Evolutionary conservation across 2,113 vertebrate species (phyloP), one percentile per base, ranked within the genome.

Genomic region (Cavia porcellus): DNA sequence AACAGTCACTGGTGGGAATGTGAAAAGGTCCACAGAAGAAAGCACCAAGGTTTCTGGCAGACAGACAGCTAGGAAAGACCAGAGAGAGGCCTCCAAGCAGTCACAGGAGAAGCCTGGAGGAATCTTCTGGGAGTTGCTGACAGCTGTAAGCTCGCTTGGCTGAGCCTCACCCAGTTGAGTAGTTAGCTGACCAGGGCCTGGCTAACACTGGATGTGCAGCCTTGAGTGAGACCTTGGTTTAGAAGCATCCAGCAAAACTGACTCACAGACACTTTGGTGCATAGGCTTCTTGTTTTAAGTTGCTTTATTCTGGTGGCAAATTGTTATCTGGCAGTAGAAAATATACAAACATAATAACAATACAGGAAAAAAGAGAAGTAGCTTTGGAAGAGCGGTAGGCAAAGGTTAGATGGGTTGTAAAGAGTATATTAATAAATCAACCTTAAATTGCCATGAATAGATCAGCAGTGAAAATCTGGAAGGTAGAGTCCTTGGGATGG

Each of bases 231-330:
- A 95, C 55, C 66, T 0, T 38, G 68, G 83, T 61, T 92, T 59
- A 94, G 80, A 96, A 82, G 59, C 68, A 87, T 68, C 59, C 83
- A 96, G 64, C 61, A 93, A 74, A 89, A 87, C 15, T 59, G 86
- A 96, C 93, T 86, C 84, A 81, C 12, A 85, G 79, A 91, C 42
- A 74, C 38, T 83, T 24, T 55, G 35, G 59, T 32, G 10, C 14
- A 86, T 24, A 82, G 24, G 74, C 25, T 64, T 77, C 55, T 82
- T 89, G 64, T 70, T 93, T 90, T 86, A 94, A 74, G 30, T 83
- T 93, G 77, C 74, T 94, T 90, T 52, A 17, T 64, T 97, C 92
- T 35, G 38, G 68, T 72, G 30, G 50, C 75, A 91, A 93, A 89
- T 89, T 86, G 64, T 52, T 62, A 72, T n/a, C 17, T 8, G 72